These are phyloP conservation scores for Marronus borbonicus DNA, from an alignment of 2,888 invertebrate species.

Conservation along the genomic window DNA sequence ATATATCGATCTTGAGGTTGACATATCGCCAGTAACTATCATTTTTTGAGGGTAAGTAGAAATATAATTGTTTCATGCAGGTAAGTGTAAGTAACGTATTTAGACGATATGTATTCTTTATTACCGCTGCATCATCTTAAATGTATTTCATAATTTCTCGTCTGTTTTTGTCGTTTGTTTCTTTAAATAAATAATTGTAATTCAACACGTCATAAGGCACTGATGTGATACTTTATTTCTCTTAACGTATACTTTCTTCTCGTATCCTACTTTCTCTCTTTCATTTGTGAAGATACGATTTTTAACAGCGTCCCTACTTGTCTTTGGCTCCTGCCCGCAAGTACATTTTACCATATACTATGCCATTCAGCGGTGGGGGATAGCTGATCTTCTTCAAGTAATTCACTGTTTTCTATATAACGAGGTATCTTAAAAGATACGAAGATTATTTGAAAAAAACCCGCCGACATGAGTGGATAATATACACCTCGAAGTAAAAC, in stretches of 20 bases:
- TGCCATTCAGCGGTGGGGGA: constrained; percentile 53
- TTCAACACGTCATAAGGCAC: constrained; percentile 45
- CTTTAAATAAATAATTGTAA: constrained; percentile 48
- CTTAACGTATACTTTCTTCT: constrained; percentile 57
- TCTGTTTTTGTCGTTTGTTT: background rate
- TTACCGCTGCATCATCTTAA: background rate
- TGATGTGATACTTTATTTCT: constrained; percentile 56
- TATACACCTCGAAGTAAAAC: constrained; percentile 37
- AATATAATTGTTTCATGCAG: background rate
- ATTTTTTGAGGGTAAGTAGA: no score
- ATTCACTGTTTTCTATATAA: constrained; percentile 59
- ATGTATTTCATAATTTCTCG: background rate
- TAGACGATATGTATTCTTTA: background rate
- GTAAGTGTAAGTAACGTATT: background rate
- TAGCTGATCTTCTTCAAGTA: constrained; percentile 56
- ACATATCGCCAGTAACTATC: no score
- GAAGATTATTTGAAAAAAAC: constrained; percentile 59
- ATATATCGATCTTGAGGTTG: no score
- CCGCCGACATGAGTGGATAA: constrained; percentile 57
- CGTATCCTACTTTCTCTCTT: constrained; percentile 62
- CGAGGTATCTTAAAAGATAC: constrained; percentile 58
- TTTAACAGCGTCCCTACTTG: constrained; percentile 57
- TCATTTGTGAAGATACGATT: constrained; percentile 53
- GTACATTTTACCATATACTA: constrained; percentile 44
- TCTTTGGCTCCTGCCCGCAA: constrained; percentile 21